Evolutionary conservation across 2,888 invertebrate genomes (phyloP), one percentile per base, ranked within the genome.

Genomic region (Drosophila koepferae): DNA sequence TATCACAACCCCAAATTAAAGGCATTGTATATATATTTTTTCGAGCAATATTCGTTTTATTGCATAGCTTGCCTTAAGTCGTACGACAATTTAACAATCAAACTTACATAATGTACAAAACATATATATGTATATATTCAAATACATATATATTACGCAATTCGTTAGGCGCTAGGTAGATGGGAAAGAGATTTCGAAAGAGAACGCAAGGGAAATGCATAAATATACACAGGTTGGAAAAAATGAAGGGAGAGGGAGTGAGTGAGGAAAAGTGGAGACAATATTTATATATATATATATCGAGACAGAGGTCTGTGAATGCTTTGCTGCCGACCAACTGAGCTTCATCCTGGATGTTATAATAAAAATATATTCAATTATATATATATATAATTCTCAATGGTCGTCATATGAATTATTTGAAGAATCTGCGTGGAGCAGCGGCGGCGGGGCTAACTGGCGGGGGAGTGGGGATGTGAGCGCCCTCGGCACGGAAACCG

Each of bases 401-500:
- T 31, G 65, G 81, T 73, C 78, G 49, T 18, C 46, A 38, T 38
- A 46, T 36, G 62, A 59, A 70, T 90, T 91, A 91, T 81, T 92
- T 89, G 75, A 90, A 92, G 89, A 92, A 92, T 71, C 91, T 64
- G 41, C 90, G 75, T 61, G 86, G 80, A 10, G 43, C 80, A 10
- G 72, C 63, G 9, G 81, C 75, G n/a, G 43, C 77, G 23, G 89
- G 86, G 65, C 90, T 81, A 36, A 90, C 90, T 40, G 93, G 93
- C 2, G 93, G 93, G 14, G 94, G 93, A 43, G 93, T 93, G 46
- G 94, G 94, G 68, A 94, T 92, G 66, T 94, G 94, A 1, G 93
- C 93, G 48, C 94, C 93, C 76, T 94, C 93, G 36, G 94, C 93
- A 59, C 94, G 92, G 86, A 92, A 94, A 38, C 94, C 94, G 74